Conservation (phyloP, 2,888 invertebrate species). For the Xylota sylvarum region DNA sequence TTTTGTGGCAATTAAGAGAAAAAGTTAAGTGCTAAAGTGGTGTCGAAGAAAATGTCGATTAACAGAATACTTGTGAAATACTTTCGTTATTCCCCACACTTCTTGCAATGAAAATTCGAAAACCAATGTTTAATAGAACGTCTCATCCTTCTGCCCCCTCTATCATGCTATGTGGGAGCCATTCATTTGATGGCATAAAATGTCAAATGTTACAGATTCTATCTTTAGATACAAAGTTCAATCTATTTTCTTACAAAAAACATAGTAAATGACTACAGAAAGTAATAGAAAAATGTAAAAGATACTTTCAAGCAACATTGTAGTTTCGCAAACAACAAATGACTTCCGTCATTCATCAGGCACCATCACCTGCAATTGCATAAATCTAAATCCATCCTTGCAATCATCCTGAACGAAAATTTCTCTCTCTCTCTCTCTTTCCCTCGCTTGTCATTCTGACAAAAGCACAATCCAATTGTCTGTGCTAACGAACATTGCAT, state of each 20-base stretch:
- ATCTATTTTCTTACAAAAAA: neutral
- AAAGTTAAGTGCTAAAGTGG: neutral
- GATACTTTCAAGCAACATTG: neutral
- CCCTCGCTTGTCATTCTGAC: constrained; percentile 52
- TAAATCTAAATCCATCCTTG: constrained; percentile 24
- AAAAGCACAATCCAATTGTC: constrained; percentile 59
- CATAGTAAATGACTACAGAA: neutral
- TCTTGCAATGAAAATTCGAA: no score
- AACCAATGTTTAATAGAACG: no score
- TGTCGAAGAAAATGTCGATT: neutral
- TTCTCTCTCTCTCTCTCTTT: neutral
- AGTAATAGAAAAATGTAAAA: neutral
- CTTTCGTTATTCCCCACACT: no score
- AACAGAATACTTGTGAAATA: no score
- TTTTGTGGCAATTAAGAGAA: neutral
- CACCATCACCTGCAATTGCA: constrained; percentile 45
- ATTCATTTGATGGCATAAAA: no score
- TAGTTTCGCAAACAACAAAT: constrained; percentile 11
- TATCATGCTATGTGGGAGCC: no score
- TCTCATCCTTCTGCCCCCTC: no score
- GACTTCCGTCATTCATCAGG: constrained; percentile 23
- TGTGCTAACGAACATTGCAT: constrained; percentile 56
- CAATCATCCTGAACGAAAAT: neutral
- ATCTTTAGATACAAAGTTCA: no score
- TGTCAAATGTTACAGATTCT: no score